phyloP scores from a whole-genome alignment of 2,888 invertebrate genomes.

The Ornithoptera alexandrae region DNA sequence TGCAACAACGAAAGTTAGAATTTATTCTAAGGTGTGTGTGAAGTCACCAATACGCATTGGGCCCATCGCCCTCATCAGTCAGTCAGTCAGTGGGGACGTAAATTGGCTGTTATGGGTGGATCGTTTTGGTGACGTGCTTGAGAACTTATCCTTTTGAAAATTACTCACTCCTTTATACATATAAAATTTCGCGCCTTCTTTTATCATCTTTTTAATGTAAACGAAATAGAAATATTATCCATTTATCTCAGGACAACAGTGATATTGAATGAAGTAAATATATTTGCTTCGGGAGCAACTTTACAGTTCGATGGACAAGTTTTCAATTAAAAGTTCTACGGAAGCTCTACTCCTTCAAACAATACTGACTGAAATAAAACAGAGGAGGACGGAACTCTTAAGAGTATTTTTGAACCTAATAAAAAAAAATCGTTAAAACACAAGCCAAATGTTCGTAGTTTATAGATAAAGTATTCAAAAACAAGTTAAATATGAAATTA shows the following conservation, averaged over 20 bases:
- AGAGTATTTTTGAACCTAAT: neutral
- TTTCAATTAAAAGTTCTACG: conserved; percentile 31
- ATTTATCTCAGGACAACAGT: neutral
- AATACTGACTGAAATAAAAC: conserved; percentile 23
- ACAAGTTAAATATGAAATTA: no score
- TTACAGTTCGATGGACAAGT: conserved; percentile 25
- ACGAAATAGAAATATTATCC: neutral
- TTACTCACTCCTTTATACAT: neutral
- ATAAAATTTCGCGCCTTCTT: neutral
- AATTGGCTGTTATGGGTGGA: no score
- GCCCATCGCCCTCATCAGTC: no score
- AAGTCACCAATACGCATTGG: no score
- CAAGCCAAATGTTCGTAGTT: neutral
- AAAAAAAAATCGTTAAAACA: neutral
- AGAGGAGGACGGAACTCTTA: neutral
- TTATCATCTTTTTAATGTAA: neutral
- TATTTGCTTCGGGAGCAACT: conserved; percentile 6
- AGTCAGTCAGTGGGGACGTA: no score
- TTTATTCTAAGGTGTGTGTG: no score
- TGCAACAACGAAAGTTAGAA: no score
- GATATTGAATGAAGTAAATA: conserved; percentile 2
- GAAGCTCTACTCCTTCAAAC: conserved; percentile 6
- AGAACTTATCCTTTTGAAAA: neutral
- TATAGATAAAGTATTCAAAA: no score
- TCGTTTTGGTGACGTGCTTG: neutral